Evolutionary conservation across 2,113 vertebrate genomes (phyloP), one percentile per base, ranked within the genome.

Genomic region (Noctilio leporinus): DNA sequence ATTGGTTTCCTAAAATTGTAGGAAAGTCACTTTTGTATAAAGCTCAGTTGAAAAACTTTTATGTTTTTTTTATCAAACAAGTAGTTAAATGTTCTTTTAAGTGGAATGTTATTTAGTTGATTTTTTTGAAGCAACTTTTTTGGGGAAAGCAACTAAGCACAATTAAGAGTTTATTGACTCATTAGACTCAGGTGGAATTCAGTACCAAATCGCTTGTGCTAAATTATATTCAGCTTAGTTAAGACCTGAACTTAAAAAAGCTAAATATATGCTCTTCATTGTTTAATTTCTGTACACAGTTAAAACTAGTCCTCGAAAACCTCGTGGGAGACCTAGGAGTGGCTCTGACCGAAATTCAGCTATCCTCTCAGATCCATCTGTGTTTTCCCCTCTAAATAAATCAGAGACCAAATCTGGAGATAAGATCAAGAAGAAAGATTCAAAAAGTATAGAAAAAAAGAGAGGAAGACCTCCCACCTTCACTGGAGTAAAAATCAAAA

Each of bases 391-490:
- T 78, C 97, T 98, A 22, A 99, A 95, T 76, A 99, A 99, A 97
- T 97, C 98, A 87, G 99, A 99, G 93, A 98, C 96, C 96, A 98
- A 98, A 94, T 97, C 99, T 83, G 97, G 98, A 96, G 99, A 99
- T 78, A 99, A 99, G 95, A 97, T 98, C 40, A 99, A 99, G 97
- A 99, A 99, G 97, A 98, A 98, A 94, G 98, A 98, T 65, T 86
- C 97, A 0, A 98, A 98, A 97, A 98, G 95, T 1, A 98, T 99
- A 76, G 99, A 99, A 95, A 99, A 99, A 97, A 99, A 99, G 95
- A 98, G 99, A 97, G 99, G 99, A 93, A 99, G 99, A 83, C 99
- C 99, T 78, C 99, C 99, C 17, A 98, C 99, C 28, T 99, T 99
- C 89, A 98, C 97, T 33, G 98, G 97, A 81, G 99, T 99, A 77